Evolutionary conservation across 2,113 vertebrate species (phyloP).

Genomic region (Pachypanchax playfairii): DNA sequence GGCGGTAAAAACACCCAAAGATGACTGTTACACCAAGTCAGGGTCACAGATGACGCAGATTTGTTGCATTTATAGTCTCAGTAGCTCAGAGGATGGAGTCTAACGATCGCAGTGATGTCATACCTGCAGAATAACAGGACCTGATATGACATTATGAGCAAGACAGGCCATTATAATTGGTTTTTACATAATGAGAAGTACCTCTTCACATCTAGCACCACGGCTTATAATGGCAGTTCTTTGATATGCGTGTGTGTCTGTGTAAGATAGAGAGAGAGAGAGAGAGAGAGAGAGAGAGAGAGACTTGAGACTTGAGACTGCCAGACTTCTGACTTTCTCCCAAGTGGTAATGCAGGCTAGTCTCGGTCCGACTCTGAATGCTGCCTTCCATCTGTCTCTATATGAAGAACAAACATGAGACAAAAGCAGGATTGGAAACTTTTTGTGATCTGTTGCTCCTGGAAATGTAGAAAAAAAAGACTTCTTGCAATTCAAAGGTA

Average conservation of each 20-base stretch:
- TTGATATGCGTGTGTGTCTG: slow-evolving; percentile 14
- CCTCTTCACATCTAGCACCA: slow-evolving; percentile 7
- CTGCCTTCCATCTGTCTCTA: slow-evolving; percentile 33
- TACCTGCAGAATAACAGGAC: slow-evolving; percentile 31
- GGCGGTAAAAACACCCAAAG: slow-evolving; percentile 30
- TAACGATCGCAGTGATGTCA: slow-evolving; percentile 31
- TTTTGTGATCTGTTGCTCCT: slow-evolving; percentile 31
- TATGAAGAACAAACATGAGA: slow-evolving; percentile 24
- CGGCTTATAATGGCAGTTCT: slow-evolving; percentile 22
- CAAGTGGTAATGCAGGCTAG: slow-evolving; percentile 40
- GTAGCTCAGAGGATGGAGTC: slow-evolving; percentile 8
- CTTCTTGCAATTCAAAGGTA: too few relatives aligned
- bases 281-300: too few relatives aligned
- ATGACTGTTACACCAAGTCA: slow-evolving; percentile 30
- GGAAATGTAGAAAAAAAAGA: slow-evolving; percentile 39
- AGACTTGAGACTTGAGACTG: neutral
- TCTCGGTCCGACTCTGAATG: slow-evolving; percentile 13
- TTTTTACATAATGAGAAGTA: slow-evolving; percentile 18
- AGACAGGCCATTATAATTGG: slow-evolving; percentile 42
- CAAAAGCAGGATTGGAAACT: slow-evolving; percentile 17
- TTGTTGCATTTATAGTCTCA: slow-evolving; percentile 39
- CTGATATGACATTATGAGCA: slow-evolving; percentile 27
- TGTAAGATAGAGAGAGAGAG: too few relatives aligned
- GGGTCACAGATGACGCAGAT: slow-evolving; percentile 54
- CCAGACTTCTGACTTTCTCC: slow-evolving; percentile 17